Conservation (phyloP, 2,113 vertebrate species). For the Alosa alosa region DNA sequence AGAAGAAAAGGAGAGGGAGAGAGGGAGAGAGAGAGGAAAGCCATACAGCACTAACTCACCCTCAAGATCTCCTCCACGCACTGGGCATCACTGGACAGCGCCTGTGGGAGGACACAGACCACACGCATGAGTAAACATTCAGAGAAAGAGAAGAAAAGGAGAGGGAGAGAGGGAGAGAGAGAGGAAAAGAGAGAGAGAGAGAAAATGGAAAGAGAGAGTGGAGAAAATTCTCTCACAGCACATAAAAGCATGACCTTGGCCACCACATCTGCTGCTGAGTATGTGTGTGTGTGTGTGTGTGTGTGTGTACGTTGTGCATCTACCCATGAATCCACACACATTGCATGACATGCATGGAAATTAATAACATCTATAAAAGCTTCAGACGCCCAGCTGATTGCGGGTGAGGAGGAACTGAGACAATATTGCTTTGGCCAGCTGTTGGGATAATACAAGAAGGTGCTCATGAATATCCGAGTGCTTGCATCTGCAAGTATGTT, state of each 20-base stretch:
- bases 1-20: slow-evolving; percentile 25
- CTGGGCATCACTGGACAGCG: slow-evolving; percentile 76
- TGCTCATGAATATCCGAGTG: neutral
- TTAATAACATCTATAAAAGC: neutral
- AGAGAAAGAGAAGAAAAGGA: slow-evolving; percentile 31
- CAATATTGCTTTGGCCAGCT: slow-evolving; percentile 4
- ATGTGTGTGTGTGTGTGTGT: neutral
- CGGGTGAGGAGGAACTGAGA: neutral
- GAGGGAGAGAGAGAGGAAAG: too few species aligned
- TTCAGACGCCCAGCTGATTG: neutral
- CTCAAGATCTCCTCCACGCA: slow-evolving; percentile 89
- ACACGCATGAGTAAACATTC: slow-evolving; percentile 10
- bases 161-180: slow-evolving; percentile 27
- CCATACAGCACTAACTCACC: too few species aligned
- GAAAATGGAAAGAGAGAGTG: slow-evolving; percentile 30
- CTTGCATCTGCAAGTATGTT: neutral
- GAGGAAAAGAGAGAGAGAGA: slow-evolving; percentile 28
- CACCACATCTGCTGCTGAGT: neutral
- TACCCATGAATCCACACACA: neutral
- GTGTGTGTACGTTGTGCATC: neutral
- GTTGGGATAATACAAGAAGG: neutral
- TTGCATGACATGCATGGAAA: neutral
- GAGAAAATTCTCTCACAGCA: slow-evolving; percentile 10
- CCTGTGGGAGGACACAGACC: slow-evolving; percentile 57
- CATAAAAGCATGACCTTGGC: neutral